These are phyloP conservation scores for Ammodytes dubius DNA, from an alignment of 2,113 vertebrate species.

Conservation along the genomic window DNA sequence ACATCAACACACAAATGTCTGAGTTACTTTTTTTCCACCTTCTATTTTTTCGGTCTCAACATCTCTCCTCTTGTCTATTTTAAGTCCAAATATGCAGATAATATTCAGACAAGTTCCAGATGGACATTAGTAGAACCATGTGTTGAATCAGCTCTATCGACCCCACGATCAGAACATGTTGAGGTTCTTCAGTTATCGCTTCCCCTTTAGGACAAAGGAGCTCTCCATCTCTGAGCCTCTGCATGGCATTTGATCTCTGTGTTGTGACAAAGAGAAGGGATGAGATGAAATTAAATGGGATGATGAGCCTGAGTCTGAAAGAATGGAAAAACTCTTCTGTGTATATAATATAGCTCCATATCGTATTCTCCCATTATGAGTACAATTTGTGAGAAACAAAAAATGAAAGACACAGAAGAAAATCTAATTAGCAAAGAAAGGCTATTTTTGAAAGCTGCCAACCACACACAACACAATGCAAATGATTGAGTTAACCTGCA, in stretches of 20 bases:
- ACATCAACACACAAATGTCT: constrained; percentile 31
- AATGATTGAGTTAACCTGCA: neutral
- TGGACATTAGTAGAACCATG: constrained; percentile 69
- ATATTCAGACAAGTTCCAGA: constrained; percentile 77
- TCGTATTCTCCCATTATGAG: neutral
- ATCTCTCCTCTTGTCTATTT: constrained; percentile 51
- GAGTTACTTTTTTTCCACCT: constrained; percentile 16
- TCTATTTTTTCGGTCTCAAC: constrained; percentile 21
- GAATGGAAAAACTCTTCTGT: constrained; percentile 20
- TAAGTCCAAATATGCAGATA: constrained; percentile 63
- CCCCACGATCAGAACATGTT: constrained; percentile 51
- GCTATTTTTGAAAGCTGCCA: neutral
- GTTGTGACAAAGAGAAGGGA: constrained; percentile 26
- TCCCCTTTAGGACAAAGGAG: constrained; percentile 42
- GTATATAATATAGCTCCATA: neutral
- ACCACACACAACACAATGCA: neutral
- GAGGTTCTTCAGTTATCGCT: constrained; percentile 57
- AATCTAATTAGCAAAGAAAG: neutral
- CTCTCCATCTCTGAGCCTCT: constrained; percentile 28
- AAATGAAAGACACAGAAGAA: neutral
- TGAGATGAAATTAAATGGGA: constrained; percentile 36
- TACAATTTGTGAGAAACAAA: neutral
- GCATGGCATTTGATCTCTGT: constrained; percentile 29
- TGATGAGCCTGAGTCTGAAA: constrained; percentile 1
- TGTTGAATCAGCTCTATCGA: constrained; percentile 65